phyloP scores from a whole-genome alignment of 1,140 invertebrate species.

The Cepaea nemoralis region DNA sequence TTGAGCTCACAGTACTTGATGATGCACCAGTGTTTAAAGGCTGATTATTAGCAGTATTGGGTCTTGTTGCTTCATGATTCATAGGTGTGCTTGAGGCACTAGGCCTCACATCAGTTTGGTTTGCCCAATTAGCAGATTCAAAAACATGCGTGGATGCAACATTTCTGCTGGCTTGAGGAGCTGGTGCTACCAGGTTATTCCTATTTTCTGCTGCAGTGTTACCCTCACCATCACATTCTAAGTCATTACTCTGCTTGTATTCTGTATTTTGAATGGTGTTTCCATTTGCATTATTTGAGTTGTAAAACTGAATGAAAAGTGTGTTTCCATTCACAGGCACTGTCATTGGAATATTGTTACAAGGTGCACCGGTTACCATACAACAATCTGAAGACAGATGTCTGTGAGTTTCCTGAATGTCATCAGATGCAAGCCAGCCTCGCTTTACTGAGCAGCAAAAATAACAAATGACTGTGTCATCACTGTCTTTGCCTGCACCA shows the following conservation, averaged over 20 bases:
- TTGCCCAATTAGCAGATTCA: not conserved
- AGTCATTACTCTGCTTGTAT: not conserved
- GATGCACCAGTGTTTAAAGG: not conserved
- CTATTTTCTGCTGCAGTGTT: not conserved
- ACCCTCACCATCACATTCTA: not conserved
- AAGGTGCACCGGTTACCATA: slow-evolving; percentile 37
- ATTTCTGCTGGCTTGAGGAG: not conserved
- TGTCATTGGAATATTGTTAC: slow-evolving; percentile 41
- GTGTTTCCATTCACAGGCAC: not conserved
- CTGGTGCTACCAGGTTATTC: not conserved
- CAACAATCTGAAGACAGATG: slow-evolving; percentile 43
- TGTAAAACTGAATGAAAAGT: slow-evolving; percentile 4
- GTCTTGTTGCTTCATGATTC: not conserved
- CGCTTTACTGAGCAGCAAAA: slow-evolving; percentile 46
- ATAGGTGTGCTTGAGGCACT: not conserved
- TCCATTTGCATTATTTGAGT: slow-evolving; percentile 14
- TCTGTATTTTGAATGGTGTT: not conserved
- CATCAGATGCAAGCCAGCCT: slow-evolving; percentile 46
- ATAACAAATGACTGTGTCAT: slow-evolving; percentile 46
- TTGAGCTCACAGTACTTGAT: not conserved
- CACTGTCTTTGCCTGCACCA: slow-evolving; percentile 27
- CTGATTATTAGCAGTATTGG: not conserved
- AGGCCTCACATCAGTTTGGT: not conserved
- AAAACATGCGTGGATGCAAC: not conserved
- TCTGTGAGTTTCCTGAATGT: slow-evolving; percentile 42